Conservation (phyloP, 2,888 invertebrate species). For the Apotomis capreana region DNA sequence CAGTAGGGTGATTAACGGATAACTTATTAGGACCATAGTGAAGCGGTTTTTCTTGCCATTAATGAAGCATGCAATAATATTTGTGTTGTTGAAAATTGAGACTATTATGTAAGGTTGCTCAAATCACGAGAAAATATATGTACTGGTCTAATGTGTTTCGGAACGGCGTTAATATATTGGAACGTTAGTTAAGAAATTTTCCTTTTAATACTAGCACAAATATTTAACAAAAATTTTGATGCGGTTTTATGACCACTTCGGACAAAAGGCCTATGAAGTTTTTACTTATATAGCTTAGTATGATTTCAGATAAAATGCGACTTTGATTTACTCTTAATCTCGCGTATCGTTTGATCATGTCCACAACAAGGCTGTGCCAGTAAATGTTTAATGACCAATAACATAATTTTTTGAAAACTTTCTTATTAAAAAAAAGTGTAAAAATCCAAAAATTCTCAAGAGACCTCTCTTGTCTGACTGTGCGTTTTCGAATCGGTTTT, state of each 20-base stretch:
- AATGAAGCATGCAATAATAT: slow-evolving; percentile 33
- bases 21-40: slow-evolving; percentile 31
- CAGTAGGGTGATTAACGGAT: slow-evolving; percentile 31
- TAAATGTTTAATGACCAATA: slow-evolving; percentile 38
- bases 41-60: slow-evolving; percentile 37
- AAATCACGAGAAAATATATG: slow-evolving; percentile 62
- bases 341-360: slow-evolving; percentile 33
- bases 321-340: slow-evolving; percentile 7
- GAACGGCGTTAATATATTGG: slow-evolving; percentile 37
- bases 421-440: slow-evolving; percentile 44
- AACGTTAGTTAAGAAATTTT: slow-evolving; percentile 21
- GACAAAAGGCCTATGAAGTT: slow-evolving; percentile 51
- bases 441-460: slow-evolving; percentile 48
- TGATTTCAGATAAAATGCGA: slow-evolving; percentile 8
- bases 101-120: slow-evolving; percentile 60
- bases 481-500: slow-evolving; percentile 59
- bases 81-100: slow-evolving; percentile 35
- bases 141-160: slow-evolving; percentile 57
- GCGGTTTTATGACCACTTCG: slow-evolving; percentile 42
- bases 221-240: slow-evolving; percentile 47
- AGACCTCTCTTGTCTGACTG: slow-evolving; percentile 46
- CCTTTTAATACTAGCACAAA: slow-evolving; percentile 49
- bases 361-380: slow-evolving; percentile 42
- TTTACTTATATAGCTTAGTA: slow-evolving; percentile 29
- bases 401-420: slow-evolving; percentile 38